Conservation (phyloP, 1,140 invertebrate species). For the Drosophila grimshawi region DNA sequence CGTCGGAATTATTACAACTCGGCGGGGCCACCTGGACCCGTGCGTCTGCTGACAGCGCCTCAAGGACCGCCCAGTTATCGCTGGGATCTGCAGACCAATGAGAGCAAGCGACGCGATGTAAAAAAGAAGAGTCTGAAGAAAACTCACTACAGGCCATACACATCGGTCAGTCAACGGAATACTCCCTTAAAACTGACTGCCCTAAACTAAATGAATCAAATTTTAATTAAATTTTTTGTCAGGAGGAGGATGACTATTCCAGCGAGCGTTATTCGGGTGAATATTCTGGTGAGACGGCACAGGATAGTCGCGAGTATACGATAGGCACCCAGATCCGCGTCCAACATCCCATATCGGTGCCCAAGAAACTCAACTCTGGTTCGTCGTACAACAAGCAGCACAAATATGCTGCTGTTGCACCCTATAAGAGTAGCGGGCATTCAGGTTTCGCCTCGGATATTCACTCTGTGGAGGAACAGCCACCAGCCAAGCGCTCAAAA, state of each 20-base stretch:
- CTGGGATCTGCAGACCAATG: constrained; percentile 68
- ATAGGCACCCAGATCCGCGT: constrained; percentile 81
- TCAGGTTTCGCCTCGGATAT: constrained; percentile 37
- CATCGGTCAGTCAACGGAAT: constrained; percentile 58
- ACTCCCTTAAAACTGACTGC: not conserved
- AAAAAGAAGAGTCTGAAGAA: constrained; percentile 74
- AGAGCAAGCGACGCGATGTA: constrained; percentile 70
- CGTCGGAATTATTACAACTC: constrained; percentile 63
- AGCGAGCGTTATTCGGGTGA: constrained; percentile 71
- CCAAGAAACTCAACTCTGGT: constrained; percentile 59
- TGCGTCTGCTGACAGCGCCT: constrained; percentile 31
- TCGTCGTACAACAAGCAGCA: constrained; percentile 52
- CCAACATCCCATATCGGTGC: constrained; percentile 77
- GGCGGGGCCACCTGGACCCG: constrained; percentile 53
- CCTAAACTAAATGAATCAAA: not conserved
- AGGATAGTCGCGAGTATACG: constrained; percentile 77
- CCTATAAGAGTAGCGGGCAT: constrained; percentile 53
- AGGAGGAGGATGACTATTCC: constrained; percentile 78
- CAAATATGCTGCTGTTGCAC: constrained; percentile 49
- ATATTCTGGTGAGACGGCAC: constrained; percentile 61
- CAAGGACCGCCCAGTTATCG: constrained; percentile 42
- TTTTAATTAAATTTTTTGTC: not conserved
- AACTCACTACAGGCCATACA: constrained; percentile 62
- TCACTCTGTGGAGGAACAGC: constrained; percentile 55
- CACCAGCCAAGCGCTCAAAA: constrained; percentile 56